Conservation (phyloP, 2,888 invertebrate genomes). For the Theretra japonica region DNA sequence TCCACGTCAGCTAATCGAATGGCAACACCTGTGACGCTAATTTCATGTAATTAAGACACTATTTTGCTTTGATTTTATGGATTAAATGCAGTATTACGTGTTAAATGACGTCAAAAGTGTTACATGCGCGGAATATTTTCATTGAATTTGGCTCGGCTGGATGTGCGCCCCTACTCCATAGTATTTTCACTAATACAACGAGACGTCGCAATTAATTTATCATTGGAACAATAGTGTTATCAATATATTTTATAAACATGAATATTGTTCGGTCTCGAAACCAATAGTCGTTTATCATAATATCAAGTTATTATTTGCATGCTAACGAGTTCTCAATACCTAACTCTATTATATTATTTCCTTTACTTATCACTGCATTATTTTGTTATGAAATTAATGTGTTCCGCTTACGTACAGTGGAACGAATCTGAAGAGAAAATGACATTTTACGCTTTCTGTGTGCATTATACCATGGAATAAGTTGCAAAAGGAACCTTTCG, state of each 20-base stretch:
- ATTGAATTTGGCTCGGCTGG: background rate
- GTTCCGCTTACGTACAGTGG: constrained; percentile 27
- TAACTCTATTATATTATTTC: background rate
- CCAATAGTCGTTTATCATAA: constrained; percentile 42
- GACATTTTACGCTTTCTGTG: constrained; percentile 30
- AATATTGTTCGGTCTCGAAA: constrained; percentile 48
- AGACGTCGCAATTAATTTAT: constrained; percentile 48
- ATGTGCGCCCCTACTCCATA: background rate
- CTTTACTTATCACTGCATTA: constrained; percentile 1
- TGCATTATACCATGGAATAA: background rate
- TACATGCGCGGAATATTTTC: background rate
- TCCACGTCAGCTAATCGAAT: constrained; percentile 27
- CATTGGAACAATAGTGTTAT: constrained; percentile 56
- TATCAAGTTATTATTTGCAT: constrained; percentile 34
- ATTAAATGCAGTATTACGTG: background rate
- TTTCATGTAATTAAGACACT: constrained; percentile 19
- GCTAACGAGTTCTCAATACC: background rate
- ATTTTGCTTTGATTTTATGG: background rate
- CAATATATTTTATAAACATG: constrained; percentile 56
- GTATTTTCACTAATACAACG: constrained; percentile 46
- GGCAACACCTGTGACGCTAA: constrained; percentile 4
- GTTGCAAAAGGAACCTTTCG: background rate
- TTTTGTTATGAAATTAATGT: constrained; percentile 23
- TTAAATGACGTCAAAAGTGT: background rate
- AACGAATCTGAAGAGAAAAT: constrained; percentile 32